Base-by-base conservation (phyloP, 2,888 invertebrate species). In the Lycia hirtaria region DNA sequence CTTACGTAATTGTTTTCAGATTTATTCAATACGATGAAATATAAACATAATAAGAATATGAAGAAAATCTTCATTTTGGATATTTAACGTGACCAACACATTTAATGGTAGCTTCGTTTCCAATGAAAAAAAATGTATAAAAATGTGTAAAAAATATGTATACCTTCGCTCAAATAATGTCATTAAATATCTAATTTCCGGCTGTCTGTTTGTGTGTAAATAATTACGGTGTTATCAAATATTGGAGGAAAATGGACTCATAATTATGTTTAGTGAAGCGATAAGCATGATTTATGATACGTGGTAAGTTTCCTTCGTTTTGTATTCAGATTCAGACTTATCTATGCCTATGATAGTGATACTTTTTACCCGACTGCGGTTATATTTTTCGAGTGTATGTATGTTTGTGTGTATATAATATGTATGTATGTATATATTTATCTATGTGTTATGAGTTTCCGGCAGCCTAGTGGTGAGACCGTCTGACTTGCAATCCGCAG, bases 131-230 rank as follows among this genome's bases (percentile, higher is more conserved):
- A 32, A 10, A n/a, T n/a, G n/a, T n/a, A n/a, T n/a, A n/a, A n/a
- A n/a, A n/a, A n/a, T n/a, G n/a, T n/a, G n/a, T n/a, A n/a, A n/a
- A n/a, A n/a, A n/a, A 20, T 30, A 26, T n/a, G 9, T 20, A 44
- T 19, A 22, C 17, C 50, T 58, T 55, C 24, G 41, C 37, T 43
- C 19, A 64, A 69, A 68, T 58, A 52, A 58, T 48, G 64, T 61
- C 69, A 75, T 76, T 73, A 72, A 71, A 75, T 78, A 75, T 69
- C 50, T 75, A 77, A 83, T 82, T 76, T 82, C 83, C 83, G 74
- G 75, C 52, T 44, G 68, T 68, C 64, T 51, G 33, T 61, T 62
- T 63, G 58, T 63, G 67, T 67, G 64, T 53, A 62, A 65, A 71
- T 71, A 69, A 69, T 66, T 60, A 58, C 61, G 58, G 55, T 67